Conservation (phyloP, 2,797 vertebrate genomes). For the Gymnoscopelus microlampas region DNA sequence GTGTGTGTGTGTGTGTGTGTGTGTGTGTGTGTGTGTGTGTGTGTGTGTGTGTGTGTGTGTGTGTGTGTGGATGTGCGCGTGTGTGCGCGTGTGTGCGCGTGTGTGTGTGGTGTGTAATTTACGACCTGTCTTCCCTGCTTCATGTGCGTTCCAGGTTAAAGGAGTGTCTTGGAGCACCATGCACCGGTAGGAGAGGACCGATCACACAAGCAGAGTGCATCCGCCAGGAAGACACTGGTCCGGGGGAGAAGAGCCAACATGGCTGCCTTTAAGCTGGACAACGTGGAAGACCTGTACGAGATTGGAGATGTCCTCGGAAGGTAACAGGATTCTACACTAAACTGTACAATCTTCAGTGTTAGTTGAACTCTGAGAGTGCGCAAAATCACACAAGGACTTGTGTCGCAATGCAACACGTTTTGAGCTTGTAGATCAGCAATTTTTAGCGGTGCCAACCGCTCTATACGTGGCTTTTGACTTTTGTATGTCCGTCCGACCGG, state of each 20-base stretch:
- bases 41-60: too few species aligned
- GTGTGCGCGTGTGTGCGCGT: too few species aligned
- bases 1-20: too few species aligned
- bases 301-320: slow-evolving; percentile 85
- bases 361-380: background rate
- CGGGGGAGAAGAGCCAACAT: slow-evolving; percentile 42
- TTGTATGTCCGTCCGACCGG: too few species aligned
- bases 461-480: too few species aligned
- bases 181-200: slow-evolving; percentile 7
- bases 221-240: background rate
- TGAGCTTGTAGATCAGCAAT: too few species aligned
- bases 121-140: background rate
- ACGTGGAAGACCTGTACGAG: slow-evolving; percentile 87
- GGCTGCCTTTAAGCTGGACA: slow-evolving; percentile 77
- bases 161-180: slow-evolving; percentile 18
- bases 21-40: too few species aligned
- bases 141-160: background rate
- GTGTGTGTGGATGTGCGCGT: too few species aligned
- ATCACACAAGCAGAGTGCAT: slow-evolving; percentile 6
- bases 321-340: slow-evolving; percentile 59
- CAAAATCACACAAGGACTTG: background rate
- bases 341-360: background rate
- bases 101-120: too few species aligned
- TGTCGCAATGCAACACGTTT: too few species aligned
- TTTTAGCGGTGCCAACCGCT: too few species aligned